Evolutionary conservation across 2,888 invertebrate genomes (phyloP).

Genomic region (Machimus rusticus): DNA sequence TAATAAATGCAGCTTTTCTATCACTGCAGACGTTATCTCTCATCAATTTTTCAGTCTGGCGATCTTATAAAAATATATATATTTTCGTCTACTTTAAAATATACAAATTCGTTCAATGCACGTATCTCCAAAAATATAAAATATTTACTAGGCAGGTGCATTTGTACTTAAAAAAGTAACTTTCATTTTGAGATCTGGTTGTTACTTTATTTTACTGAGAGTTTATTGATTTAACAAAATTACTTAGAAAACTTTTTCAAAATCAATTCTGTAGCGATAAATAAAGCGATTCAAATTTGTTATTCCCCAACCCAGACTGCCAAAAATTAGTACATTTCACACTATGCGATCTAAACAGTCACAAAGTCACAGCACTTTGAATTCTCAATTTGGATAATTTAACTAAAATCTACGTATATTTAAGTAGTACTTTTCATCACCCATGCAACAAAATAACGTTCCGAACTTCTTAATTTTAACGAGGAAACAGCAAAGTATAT

Average conservation of each 20-base stretch:
- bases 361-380: neutral
- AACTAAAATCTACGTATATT: neutral
- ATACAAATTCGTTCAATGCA: too few relatives aligned
- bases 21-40: neutral
- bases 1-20: neutral
- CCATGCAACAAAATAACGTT: constrained; percentile 50
- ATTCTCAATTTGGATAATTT: neutral
- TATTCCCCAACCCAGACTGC: neutral
- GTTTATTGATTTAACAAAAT: too few relatives aligned
- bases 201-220: neutral
- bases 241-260: neutral
- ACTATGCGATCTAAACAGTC: neutral
- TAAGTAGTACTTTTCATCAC: constrained; percentile 49
- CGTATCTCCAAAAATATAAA: too few relatives aligned
- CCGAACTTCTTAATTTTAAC: constrained; percentile 40
- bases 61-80: neutral
- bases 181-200: neutral
- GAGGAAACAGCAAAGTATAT: constrained; percentile 1
- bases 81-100: neutral
- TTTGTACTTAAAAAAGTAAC: neutral
- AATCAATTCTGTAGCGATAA: neutral
- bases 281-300: neutral
- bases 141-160: neutral
- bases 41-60: neutral
- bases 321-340: neutral